These are phyloP conservation scores for Myrmecobius fasciatus DNA, from an alignment of 2,113 vertebrate genomes.

Conservation along the genomic window DNA sequence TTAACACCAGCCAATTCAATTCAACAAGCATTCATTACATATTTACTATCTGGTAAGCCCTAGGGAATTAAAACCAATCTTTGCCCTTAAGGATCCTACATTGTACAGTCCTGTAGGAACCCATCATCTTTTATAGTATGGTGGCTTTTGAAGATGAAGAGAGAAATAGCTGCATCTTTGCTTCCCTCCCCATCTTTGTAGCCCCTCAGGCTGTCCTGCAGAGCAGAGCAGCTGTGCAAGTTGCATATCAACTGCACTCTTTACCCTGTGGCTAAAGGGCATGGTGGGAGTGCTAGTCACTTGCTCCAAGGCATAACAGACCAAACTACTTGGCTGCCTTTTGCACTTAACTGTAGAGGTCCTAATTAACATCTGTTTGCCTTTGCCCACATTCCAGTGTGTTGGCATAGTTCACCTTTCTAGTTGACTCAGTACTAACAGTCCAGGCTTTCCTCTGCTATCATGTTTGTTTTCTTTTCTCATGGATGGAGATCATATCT, in stretches of 20 bases:
- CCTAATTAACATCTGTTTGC: conserved; percentile 75
- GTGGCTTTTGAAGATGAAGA: conserved; percentile 24
- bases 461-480: conserved; percentile 66
- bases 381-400: conserved; percentile 73
- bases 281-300: conserved; percentile 15
- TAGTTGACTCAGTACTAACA: conserved; percentile 63
- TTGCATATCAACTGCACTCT: not conserved
- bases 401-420: conserved; percentile 68
- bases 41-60: not conserved
- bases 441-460: conserved; percentile 56
- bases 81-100: not conserved
- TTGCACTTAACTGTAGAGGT: conserved; percentile 74
- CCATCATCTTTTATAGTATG: conserved; percentile 24
- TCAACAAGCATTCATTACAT: not conserved
- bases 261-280: conserved; percentile 41
- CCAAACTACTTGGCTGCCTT: conserved; percentile 45
- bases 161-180: conserved; percentile 15
- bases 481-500: not conserved
- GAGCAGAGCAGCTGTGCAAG: conserved; percentile 28
- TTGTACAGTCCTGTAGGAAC: conserved; percentile 10
- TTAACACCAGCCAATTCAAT: not conserved
- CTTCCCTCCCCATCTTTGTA: conserved; percentile 20
- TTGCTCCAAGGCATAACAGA: conserved; percentile 55
- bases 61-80: not conserved
- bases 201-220: not conserved